Conservation (phyloP, 2,797 vertebrate genomes). For the Echeneis naucrates region DNA sequence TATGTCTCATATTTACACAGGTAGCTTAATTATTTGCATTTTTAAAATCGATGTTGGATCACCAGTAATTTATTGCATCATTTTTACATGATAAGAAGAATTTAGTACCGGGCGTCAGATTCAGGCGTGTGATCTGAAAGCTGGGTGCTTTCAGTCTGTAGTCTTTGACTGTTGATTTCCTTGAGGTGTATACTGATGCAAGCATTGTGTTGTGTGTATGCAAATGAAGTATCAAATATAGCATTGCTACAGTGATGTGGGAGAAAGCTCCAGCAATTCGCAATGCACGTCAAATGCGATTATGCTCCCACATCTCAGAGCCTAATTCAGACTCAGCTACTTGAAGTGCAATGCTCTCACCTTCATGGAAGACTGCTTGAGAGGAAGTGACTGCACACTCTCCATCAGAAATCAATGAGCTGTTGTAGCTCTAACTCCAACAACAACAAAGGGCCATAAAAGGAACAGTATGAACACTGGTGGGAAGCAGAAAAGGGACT, state of each 20-base stretch:
- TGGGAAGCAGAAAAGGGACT: conserved; percentile 48
- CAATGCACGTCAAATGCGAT: conserved; percentile 74
- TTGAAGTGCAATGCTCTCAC: conserved; percentile 49
- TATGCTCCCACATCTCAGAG: conserved; percentile 58
- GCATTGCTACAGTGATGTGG: conserved; percentile 43
- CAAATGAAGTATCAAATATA: conserved; percentile 71
- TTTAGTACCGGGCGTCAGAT: conserved; percentile 42
- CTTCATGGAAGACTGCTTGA: conserved; percentile 32
- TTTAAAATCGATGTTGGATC: conserved; percentile 30
- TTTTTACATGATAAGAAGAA: conserved; percentile 49
- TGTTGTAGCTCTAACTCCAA: conserved; percentile 36
- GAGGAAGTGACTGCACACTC: conserved; percentile 55
- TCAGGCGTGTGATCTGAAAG: conserved; percentile 25
- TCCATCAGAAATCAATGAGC: conserved; percentile 60
- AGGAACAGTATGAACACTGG: conserved; percentile 38
- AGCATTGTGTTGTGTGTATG: conserved; percentile 56
- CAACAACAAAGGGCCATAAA: conserved; percentile 38
- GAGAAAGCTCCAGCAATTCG: conserved; percentile 58
- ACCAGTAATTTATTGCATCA: conserved; percentile 1
- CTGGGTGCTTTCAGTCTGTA: conserved; percentile 28
- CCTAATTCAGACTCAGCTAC: conserved; percentile 47
- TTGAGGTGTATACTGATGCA: conserved; percentile 58
- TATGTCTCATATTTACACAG: neutral
- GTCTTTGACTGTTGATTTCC: conserved; percentile 62
- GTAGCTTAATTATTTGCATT: conserved; percentile 12